Conservation (phyloP, 2,113 vertebrate species). For the Psilopsiagon aurifrons region DNA sequence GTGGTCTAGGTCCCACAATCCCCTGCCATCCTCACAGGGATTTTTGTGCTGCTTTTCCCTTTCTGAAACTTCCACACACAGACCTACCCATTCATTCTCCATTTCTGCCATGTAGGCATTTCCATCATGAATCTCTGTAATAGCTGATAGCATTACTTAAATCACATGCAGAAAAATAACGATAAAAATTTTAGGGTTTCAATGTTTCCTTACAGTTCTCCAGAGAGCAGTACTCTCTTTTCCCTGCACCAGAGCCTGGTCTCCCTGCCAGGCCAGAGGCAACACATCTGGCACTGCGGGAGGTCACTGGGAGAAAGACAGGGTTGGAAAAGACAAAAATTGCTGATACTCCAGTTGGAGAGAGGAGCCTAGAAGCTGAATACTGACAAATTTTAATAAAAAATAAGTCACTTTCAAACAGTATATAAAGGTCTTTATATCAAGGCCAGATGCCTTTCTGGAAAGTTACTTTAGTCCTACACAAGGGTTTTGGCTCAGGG, state of each 20-base stretch:
- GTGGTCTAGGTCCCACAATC: not conserved
- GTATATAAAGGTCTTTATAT: slow-evolving; percentile 31
- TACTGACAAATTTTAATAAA: slow-evolving; percentile 9
- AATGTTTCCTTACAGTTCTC: not conserved
- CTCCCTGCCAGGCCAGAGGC: not conserved
- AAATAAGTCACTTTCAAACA: not conserved
- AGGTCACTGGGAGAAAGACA: not conserved
- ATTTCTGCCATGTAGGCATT: not conserved
- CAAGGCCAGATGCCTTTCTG: slow-evolving; percentile 42
- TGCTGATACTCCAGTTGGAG: not conserved
- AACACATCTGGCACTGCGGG: not conserved
- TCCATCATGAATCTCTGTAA: not conserved
- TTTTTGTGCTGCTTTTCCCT: not conserved
- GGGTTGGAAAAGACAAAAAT: slow-evolving; percentile 3
- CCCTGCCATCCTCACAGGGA: not conserved
- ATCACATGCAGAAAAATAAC: not conserved
- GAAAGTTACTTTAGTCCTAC: slow-evolving; percentile 31
- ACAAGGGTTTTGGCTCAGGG: slow-evolving; percentile 44
- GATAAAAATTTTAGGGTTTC: not conserved
- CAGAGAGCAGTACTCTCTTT: not conserved
- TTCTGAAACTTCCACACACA: not conserved
- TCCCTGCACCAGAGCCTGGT: not conserved
- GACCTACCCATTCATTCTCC: not conserved
- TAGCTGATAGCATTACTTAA: not conserved
- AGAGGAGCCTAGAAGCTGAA: not conserved